Base-by-base conservation (phyloP, 2,113 vertebrate genomes). In the Hucho hucho region DNA sequence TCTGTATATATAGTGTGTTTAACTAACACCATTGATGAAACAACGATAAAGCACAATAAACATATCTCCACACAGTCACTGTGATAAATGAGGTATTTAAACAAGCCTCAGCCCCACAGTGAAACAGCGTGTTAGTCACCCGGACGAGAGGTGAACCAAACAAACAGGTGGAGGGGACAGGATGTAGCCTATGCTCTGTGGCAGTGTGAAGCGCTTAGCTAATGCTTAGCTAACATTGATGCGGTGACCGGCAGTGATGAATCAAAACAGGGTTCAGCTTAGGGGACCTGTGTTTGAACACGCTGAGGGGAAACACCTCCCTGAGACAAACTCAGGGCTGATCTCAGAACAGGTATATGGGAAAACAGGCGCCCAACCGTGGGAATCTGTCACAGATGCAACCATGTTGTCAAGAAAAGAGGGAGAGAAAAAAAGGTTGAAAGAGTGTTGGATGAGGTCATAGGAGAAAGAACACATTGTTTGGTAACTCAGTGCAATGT, bases 261-360 rank as follows among this genome's bases (percentile, higher is more conserved):
- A 92, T 84, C 79, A 83, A 86, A 85, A 78, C 74, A 46, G 80
- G 6, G 82, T 67, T 74, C 68, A 71, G 73, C 69, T 69, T 73
- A 81, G 73, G 72, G 1, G 53, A 63, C 79, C 69, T 89, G 28
- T 91, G 92, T 90, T 89, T 81, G 81, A 84, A 89, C 93, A 89
- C 37, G 92, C 83, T 81, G 18, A 1, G 16, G 53, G 16, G 90
- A 91, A 93, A 94, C 78, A 68, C 63, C 75, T 78, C 59, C 1
- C 73, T 84, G 77, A 84, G 37, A 87, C 4, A 84, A 83, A 79
- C 80, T 84, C 71, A 70, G 78, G 86, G 88, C 81, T 86, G 90
- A 92, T 90, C 79, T 64, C 83, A 78, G 70, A 66, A 22, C 81
- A 85, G 90, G 47, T 53, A 90, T 89, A 90, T 70, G 87, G 76